Evolutionary conservation across 1,140 invertebrate genomes (phyloP).

Genomic region (Cepaea nemoralis): DNA sequence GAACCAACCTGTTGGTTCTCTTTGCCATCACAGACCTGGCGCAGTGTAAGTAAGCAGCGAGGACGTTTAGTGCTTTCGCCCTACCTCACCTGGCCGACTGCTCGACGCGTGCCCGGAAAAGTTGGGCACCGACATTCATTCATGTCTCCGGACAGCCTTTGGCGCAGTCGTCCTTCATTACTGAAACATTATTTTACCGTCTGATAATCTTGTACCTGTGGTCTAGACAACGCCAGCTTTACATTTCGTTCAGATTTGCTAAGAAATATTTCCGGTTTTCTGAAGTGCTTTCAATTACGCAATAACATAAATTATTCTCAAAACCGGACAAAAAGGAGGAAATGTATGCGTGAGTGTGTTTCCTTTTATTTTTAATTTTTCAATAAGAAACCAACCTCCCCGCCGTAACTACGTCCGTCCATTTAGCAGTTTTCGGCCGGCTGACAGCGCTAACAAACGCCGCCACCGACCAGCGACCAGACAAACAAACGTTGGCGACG

Average conservation of each 20-base stretch:
- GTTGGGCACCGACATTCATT: constrained; percentile 11
- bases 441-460: neutral
- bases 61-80: neutral
- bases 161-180: neutral
- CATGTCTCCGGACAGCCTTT: neutral
- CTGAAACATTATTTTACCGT: neutral
- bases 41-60: neutral
- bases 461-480: neutral
- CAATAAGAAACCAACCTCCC: too few species aligned
- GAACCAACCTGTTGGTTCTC: neutral
- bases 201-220: neutral
- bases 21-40: neutral
- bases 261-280: neutral
- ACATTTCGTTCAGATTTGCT: neutral
- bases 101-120: constrained; percentile 7
- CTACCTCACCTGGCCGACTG: constrained; percentile 1
- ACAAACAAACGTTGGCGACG: neutral
- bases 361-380: too few species aligned
- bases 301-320: neutral
- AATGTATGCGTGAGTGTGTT: neutral
- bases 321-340: neutral
- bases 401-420: neutral
- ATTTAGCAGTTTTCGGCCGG: too few species aligned
- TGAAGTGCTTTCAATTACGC: neutral
- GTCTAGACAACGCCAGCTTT: neutral